Conservation (phyloP, 2,888 invertebrate species). For the Eupithecia inturbata region DNA sequence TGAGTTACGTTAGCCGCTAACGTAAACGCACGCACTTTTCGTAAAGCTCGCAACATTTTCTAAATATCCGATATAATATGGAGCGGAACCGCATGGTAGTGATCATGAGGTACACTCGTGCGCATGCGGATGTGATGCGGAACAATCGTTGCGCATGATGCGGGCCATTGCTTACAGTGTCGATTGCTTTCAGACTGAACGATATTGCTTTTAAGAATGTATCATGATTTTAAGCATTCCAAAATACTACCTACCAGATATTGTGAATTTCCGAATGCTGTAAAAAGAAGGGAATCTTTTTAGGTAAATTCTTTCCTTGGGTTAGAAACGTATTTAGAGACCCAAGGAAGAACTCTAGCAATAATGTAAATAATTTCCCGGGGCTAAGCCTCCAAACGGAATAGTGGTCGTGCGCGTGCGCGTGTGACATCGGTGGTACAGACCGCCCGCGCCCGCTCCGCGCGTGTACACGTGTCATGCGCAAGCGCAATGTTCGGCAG, state of each 20-base stretch:
- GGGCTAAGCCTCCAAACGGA: background rate
- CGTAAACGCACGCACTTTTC: slow-evolving; percentile 28
- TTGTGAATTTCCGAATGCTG: background rate
- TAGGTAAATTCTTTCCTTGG: background rate
- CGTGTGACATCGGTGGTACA: too few relatives aligned
- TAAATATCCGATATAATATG: slow-evolving; percentile 33
- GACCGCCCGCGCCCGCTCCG: too few relatives aligned
- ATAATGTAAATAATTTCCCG: background rate
- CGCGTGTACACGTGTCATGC: too few relatives aligned
- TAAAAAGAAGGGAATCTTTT: background rate
- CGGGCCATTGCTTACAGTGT: slow-evolving; percentile 27
- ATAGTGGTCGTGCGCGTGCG: background rate
- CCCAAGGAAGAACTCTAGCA: too few relatives aligned
- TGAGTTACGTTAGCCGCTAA: slow-evolving; percentile 32
- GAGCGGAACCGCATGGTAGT: slow-evolving; percentile 32
- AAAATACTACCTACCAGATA: background rate
- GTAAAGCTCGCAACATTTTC: slow-evolving; percentile 20
- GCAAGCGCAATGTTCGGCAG: background rate
- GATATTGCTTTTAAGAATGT: slow-evolving; percentile 18
- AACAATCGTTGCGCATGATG: slow-evolving; percentile 29
- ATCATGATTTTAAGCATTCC: background rate
- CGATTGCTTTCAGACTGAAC: slow-evolving; percentile 18
- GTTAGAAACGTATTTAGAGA: background rate
- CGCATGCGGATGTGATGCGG: slow-evolving; percentile 23
- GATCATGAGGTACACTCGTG: slow-evolving; percentile 20